Evolutionary conservation across 2,888 invertebrate species (phyloP), one percentile per base, ranked within the genome.

Genomic region (Lordiphosa fenestrarum): DNA sequence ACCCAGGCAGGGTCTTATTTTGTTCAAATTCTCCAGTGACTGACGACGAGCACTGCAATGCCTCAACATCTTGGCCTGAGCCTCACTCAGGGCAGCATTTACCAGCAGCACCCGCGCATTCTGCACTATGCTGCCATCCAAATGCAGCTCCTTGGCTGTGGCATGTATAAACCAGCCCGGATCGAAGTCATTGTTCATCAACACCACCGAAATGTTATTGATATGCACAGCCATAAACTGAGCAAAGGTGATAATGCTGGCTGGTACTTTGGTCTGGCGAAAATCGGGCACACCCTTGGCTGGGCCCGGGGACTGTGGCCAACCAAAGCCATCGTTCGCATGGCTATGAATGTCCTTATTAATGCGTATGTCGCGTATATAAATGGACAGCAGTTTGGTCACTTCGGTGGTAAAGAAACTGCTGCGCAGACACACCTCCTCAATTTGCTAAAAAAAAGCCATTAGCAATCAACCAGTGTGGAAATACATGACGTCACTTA

Each of bases 221-320:
- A 96, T 92, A 85, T 95, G 95, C 15, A 96, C 92, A 9, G 95
- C 95, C 93, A 96, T 95, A 87, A 96, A 96, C 94, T 96, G 96
- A 61, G 95, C 95, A 91, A 95, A 94, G 84, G 94, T 95, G 58
- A 94, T 94, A 65, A 96, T 93, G 84, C 94, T 93, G 0, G 94
- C 93, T 3, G 96, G 95, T 63, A 96, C 91, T 88, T 94, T 94
- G 70, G 92, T 93, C 76, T 94, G 91, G 53, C 94, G 91, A 87
- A 95, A 95, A 89, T 95, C 95, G 44, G 92, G 86, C 89, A 92
- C 67, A 90, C 78, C 77, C 53, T 83, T 75, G 89, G 90, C 49
- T 53, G 59, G 44, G 52, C 54, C 48, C 3, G 42, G 19, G 21
- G 60, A 23, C 4, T 36, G 88, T 87, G 87, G 90, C 90, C 55